phyloP scores from a whole-genome alignment of 1,140 invertebrate species.

The Zaprionus taronus region DNA sequence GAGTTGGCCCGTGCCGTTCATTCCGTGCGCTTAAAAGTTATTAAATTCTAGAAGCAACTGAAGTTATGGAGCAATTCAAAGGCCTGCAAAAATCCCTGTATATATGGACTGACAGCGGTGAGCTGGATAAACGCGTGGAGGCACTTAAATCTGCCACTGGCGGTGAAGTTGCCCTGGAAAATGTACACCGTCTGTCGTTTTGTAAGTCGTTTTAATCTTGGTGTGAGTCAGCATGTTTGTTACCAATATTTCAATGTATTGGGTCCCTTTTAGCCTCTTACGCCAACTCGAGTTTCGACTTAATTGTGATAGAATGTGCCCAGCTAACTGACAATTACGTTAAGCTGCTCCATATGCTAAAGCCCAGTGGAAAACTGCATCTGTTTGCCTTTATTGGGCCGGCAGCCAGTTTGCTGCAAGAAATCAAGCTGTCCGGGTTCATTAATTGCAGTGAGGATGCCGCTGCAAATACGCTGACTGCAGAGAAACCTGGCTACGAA shows the following conservation, averaged over 20 bases:
- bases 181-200: conserved; percentile 77
- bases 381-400: conserved; percentile 84
- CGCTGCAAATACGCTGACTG: conserved; percentile 84
- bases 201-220: conserved; percentile 60
- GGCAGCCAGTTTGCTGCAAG: conserved; percentile 81
- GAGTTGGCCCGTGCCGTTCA: conserved; percentile 15
- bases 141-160: conserved; percentile 63
- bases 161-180: conserved; percentile 76
- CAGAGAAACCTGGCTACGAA: conserved; percentile 89
- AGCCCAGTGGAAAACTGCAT: conserved; percentile 86
- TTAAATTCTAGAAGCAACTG: conserved; percentile 33
- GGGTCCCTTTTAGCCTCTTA: conserved; percentile 85
- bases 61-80: conserved; percentile 74
- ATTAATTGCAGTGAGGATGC: conserved; percentile 85
- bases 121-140: conserved; percentile 68
- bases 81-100: conserved; percentile 69
- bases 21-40: conserved; percentile 39
- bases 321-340: conserved; percentile 85
- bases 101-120: conserved; percentile 72
- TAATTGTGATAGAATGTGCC: conserved; percentile 86
- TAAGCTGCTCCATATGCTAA: conserved; percentile 86
- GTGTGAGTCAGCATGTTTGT: conserved; percentile 66
- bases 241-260: conserved; percentile 26
- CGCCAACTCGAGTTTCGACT: conserved; percentile 86
- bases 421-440: conserved; percentile 88